phyloP scores from a whole-genome alignment of 2,888 invertebrate genomes.

The Amiota minor region DNA sequence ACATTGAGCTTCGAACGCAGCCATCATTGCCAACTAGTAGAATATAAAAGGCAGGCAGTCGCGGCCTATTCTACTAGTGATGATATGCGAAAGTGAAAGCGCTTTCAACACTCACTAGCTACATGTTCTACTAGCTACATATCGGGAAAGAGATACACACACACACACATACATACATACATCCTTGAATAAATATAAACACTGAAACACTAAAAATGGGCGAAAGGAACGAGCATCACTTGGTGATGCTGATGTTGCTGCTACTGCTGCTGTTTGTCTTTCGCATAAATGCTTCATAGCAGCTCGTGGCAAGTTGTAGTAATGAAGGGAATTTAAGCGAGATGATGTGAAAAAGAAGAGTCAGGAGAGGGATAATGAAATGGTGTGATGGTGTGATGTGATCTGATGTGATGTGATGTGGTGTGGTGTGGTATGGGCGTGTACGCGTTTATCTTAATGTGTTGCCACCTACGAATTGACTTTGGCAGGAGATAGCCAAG shows the following conservation, averaged over 20 bases:
- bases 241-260: no score
- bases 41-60: no score
- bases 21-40: neutral
- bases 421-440: slow-evolving; percentile 51
- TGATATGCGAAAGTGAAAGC: no score
- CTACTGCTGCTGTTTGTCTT: slow-evolving; percentile 15
- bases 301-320: neutral
- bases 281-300: slow-evolving; percentile 12
- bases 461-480: slow-evolving; percentile 64
- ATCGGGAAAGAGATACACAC: neutral
- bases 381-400: neutral
- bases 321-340: no score
- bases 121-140: no score
- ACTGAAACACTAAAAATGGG: neutral
- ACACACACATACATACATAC: neutral
- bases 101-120: no score
- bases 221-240: slow-evolving; percentile 6
- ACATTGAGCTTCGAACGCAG: neutral
- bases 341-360: neutral
- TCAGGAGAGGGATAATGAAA: neutral
- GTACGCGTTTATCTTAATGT: slow-evolving; percentile 67
- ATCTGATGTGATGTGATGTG: slow-evolving; percentile 28
- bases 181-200: slow-evolving; percentile 5
- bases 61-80: neutral
- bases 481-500: slow-evolving; percentile 42